phyloP scores from a whole-genome alignment of 2,888 invertebrate species.

The Adineta ricciae region DNA sequence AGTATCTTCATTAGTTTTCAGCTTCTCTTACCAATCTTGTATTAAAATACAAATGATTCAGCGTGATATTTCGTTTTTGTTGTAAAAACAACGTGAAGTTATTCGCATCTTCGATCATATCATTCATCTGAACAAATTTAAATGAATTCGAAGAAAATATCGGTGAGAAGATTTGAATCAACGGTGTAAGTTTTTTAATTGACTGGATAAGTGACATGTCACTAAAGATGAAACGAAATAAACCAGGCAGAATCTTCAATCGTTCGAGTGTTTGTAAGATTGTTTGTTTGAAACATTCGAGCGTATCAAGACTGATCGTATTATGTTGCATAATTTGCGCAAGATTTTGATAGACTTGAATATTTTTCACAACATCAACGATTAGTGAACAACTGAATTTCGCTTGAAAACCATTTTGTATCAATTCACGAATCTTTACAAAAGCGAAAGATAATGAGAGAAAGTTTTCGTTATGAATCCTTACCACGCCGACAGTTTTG shows the following conservation, averaged over 20 bases:
- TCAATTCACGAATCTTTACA: background rate
- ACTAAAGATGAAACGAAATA: background rate
- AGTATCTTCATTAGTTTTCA: too few relatives aligned
- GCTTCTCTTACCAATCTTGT: background rate
- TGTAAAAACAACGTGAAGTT: background rate
- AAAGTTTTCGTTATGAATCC: background rate
- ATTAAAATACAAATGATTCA: background rate
- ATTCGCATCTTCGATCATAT: constrained; percentile 10
- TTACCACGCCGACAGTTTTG: background rate
- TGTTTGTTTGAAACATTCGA: constrained; percentile 3
- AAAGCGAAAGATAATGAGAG: background rate
- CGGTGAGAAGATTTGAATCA: background rate
- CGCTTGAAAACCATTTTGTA: constrained; percentile 4
- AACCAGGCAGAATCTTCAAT: background rate
- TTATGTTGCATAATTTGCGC: background rate
- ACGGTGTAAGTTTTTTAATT: background rate
- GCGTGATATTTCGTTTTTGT: background rate
- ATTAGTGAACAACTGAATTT: constrained; percentile 18
- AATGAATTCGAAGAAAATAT: background rate
- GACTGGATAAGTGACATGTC: background rate
- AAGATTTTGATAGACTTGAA: background rate
- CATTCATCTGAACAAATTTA: constrained; percentile 8
- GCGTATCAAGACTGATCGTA: background rate
- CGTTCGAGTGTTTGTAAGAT: constrained; percentile 10
- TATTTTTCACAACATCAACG: constrained; percentile 17